A percentile compares a stretch with the other conserved stretches of the same genome.
These are phyloP conservation scores for Oegoconia quadripuncta DNA, from an alignment of 2,888 invertebrate genomes.

Conservation along the genomic window DNA sequence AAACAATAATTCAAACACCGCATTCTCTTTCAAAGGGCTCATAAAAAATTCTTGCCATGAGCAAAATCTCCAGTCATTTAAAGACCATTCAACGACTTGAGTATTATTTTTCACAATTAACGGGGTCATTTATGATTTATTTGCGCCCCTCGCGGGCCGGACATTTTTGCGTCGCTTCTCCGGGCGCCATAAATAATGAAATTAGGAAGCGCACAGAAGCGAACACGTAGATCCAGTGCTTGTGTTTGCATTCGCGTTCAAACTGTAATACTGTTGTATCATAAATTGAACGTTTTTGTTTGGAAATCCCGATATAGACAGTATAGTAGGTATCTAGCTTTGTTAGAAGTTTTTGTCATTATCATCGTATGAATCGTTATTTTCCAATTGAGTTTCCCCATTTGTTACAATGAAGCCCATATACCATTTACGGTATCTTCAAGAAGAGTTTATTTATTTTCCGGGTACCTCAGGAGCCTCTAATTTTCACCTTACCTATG, in stretches of 20 bases:
- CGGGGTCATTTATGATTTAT: constrained; percentile 50
- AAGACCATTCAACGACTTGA: constrained; percentile 36
- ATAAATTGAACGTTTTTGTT: neutral
- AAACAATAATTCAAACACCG: too few species aligned
- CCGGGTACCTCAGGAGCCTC: too few species aligned
- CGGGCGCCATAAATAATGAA: constrained; percentile 52
- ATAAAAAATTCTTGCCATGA: constrained; percentile 46
- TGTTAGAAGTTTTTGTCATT: too few species aligned
- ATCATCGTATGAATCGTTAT: too few species aligned
- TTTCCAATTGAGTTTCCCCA: too few species aligned
- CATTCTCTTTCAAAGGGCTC: constrained; percentile 26
- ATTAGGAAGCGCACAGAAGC: constrained; percentile 44
- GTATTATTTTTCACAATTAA: constrained; percentile 68
- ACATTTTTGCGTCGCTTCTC: constrained; percentile 48
- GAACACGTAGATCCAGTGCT: too few species aligned
- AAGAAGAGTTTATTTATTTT: too few species aligned
- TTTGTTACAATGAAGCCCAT: too few species aligned
- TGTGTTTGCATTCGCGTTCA: too few species aligned
- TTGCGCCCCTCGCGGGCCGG: constrained; percentile 30
- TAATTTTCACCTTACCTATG: too few species aligned
- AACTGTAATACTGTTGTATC: constrained; percentile 10
- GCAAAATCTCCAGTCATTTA: constrained; percentile 46
- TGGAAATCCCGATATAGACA: constrained; percentile 12
- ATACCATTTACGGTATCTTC: too few species aligned
- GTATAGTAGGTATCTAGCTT: too few species aligned